Base-by-base conservation (phyloP, 2,888 invertebrate genomes). In the Cecidostiba fungosa region DNA sequence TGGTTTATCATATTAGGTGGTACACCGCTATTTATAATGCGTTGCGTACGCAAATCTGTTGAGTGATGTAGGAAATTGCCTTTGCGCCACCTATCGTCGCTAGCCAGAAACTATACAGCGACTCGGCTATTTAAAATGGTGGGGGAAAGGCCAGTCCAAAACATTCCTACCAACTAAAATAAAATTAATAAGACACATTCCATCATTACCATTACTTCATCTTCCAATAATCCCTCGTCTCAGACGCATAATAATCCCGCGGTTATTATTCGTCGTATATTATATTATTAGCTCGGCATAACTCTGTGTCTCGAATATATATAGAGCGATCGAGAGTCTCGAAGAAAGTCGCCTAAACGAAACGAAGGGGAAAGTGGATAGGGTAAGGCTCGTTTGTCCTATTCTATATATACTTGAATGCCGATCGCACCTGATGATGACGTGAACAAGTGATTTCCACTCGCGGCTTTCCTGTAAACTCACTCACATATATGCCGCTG, bases 261-360 rank as follows among this genome's bases (percentile, higher is more conserved):
- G n/a, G 54, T 66, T 14, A 29, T 29, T 26, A 26, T 29, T 26
- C 14, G 62, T 54, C 6, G 69, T 0, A 3, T 62, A 62, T 62
- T 62, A 62, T 62, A 62, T 62, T 62, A 29, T 4, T 3, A n/a
- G 36, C 36, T 70, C 36, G 36, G 36, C 70, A 50, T 16, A 50
- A 50, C 19, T 50, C 50, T 19, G 19, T 19, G 19, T 50, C 50
- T 16, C 19, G 50, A 4, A 50, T 50, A 43, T 12, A 10, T 50
- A 3, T 59, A n/a, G 26, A 32, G 36, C 26, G 59, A 16, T 26
- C 3, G 26, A 39, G n/a, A 26, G 87, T 82, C 80, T 82, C 87
- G 90, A 91, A 91, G 92, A 92, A 92, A 92, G 92, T 91, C 88
- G 88, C 88, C 89, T 89, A 89, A 90, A 90, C 87, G 88, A 87